phyloP scores from a whole-genome alignment of 2,797 vertebrate species.

The Pelochelys cantorii region DNA sequence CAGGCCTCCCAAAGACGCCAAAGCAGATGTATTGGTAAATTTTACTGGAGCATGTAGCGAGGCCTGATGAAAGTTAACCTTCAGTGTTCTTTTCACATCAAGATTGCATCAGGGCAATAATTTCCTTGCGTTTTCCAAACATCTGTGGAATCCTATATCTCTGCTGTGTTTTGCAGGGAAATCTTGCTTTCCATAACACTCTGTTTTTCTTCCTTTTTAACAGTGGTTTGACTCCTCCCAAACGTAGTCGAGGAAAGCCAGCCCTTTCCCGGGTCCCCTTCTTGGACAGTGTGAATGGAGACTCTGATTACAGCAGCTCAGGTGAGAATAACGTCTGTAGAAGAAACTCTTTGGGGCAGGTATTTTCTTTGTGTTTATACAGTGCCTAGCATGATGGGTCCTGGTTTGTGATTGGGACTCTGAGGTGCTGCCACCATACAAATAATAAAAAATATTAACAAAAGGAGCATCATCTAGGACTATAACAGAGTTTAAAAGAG shows the following conservation, averaged over 20 bases:
- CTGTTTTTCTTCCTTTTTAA: neutral
- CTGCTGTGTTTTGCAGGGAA: neutral
- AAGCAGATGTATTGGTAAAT: neutral
- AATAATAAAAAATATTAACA: neutral
- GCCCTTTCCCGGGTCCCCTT: constrained; percentile 92
- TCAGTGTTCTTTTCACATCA: neutral
- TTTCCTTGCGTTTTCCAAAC: neutral
- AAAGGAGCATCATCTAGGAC: neutral
- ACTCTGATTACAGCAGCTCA: constrained; percentile 87
- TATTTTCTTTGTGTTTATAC: neutral
- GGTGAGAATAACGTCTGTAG: constrained; percentile 69
- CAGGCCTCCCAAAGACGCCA: neutral
- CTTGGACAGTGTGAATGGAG: constrained; percentile 91
- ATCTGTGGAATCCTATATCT: neutral
- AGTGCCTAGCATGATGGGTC: neutral
- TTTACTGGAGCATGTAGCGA: neutral
- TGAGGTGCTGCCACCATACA: neutral
- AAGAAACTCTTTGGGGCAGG: neutral
- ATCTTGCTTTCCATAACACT: neutral
- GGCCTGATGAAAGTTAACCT: neutral
- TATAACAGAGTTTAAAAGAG: too few species aligned
- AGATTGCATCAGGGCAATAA: neutral
- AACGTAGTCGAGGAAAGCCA: constrained; percentile 94
- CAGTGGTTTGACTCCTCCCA: constrained; percentile 87
- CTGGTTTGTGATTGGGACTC: neutral